phyloP scores from a whole-genome alignment of 2,113 vertebrate species.

The Gorsachius goisagi region DNA sequence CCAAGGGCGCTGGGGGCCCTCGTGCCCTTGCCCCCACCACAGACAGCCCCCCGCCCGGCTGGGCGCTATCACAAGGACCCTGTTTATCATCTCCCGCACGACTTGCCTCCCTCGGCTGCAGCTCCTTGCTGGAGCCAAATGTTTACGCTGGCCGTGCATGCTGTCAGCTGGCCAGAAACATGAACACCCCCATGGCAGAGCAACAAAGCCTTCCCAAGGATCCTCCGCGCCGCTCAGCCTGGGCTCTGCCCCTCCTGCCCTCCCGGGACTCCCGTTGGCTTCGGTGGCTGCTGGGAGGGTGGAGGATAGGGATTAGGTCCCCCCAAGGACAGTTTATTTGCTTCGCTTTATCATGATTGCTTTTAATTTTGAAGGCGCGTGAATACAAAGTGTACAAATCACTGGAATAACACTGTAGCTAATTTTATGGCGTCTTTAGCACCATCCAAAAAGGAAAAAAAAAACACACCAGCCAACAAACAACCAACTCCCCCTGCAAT shows the following conservation, averaged over 20 bases:
- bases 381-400: not conserved
- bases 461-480: not conserved
- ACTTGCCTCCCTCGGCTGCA: not conserved
- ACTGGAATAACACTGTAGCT: not conserved
- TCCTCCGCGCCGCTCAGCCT: fast-evolving
- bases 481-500: fast-evolving
- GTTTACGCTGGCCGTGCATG: fast-evolving
- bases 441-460: not conserved
- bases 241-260: not conserved
- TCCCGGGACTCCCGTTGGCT: not conserved
- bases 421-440: not conserved
- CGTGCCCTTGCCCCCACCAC: fast-evolving
- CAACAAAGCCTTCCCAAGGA: not conserved
- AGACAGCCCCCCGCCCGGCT: not conserved
- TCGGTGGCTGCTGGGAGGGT: not conserved
- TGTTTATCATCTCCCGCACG: not conserved
- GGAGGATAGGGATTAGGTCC: not conserved
- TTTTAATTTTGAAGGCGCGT: not conserved
- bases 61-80: fast-evolving
- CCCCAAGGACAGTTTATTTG: not conserved
- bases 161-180: not conserved
- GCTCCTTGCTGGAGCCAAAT: not conserved
- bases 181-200: not conserved
- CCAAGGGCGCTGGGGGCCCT: fast-evolving
- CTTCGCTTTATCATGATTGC: not conserved